Evolutionary conservation across 2,797 vertebrate species (phyloP).

Genomic region (Cephalopachus bancanus): DNA sequence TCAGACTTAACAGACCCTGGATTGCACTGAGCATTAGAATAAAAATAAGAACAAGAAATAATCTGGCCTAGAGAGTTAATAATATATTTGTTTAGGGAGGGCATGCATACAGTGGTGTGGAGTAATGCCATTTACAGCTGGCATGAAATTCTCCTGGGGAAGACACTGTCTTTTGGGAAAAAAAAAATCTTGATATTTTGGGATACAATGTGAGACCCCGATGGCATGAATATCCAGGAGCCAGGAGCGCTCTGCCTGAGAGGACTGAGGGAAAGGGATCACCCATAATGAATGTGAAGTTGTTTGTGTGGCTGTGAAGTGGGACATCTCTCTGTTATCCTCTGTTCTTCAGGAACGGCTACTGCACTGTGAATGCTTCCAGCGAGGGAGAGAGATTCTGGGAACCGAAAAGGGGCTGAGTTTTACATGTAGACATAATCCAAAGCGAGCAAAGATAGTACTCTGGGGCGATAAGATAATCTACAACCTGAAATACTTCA

Average conservation of each 20-base stretch:
- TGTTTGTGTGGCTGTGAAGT: neutral
- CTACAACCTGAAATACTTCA: conserved; percentile 54
- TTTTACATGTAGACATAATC: neutral
- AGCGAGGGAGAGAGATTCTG: neutral
- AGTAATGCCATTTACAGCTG: neutral
- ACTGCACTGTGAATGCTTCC: neutral
- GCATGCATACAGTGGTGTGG: too few relatives aligned
- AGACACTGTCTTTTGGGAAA: neutral
- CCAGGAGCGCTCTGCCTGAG: neutral
- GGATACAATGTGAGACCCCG: neutral
- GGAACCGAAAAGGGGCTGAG: neutral
- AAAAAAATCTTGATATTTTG: conserved; percentile 4
- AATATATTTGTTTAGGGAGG: neutral
- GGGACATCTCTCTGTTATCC: neutral
- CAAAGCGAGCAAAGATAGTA: neutral
- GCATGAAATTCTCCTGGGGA: neutral
- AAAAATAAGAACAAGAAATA: neutral
- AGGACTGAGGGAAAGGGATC: neutral
- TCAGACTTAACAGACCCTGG: neutral
- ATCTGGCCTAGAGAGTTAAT: neutral
- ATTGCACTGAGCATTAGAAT: neutral
- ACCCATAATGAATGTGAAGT: neutral
- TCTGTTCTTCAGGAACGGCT: neutral
- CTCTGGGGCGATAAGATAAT: neutral
- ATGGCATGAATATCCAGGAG: neutral